Percentiles rank a stretch among this genome's conserved stretches.
phyloP scores from a whole-genome alignment of 2,888 invertebrate genomes.

The Hanleya hanleyi region DNA sequence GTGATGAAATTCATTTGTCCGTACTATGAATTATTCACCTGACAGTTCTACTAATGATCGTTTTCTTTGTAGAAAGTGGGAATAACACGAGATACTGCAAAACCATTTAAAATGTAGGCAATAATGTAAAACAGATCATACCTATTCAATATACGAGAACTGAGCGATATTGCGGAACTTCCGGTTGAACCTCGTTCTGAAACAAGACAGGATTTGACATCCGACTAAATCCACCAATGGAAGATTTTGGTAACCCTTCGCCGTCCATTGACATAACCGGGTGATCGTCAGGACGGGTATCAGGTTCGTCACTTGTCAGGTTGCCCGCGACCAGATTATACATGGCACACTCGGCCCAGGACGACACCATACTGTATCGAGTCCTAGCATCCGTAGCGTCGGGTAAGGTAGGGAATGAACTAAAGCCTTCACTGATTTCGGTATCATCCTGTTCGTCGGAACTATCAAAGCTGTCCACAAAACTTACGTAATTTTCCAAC shows the following conservation, averaged over 20 bases:
- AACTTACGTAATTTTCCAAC: neutral
- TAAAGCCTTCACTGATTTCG: neutral
- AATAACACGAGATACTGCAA: no score
- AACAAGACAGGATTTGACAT: neutral
- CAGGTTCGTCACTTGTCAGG: neutral
- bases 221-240: neutral
- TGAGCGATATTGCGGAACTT: neutral
- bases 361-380: neutral
- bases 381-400: neutral
- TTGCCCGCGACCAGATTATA: neutral
- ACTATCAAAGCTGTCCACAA: conserved; percentile 4
- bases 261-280: neutral
- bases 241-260: neutral
- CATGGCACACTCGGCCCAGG: neutral
- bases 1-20: no score
- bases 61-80: no score
- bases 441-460: neutral
- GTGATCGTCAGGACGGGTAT: neutral
- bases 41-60: no score
- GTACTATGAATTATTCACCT: no score
- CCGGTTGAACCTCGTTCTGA: conserved; percentile 2
- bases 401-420: neutral
- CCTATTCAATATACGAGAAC: neutral
- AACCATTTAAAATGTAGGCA: no score
- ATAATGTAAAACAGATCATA: neutral